These are phyloP conservation scores for Apotomis turbidana DNA, from an alignment of 2,888 invertebrate genomes.

Conservation along the genomic window DNA sequence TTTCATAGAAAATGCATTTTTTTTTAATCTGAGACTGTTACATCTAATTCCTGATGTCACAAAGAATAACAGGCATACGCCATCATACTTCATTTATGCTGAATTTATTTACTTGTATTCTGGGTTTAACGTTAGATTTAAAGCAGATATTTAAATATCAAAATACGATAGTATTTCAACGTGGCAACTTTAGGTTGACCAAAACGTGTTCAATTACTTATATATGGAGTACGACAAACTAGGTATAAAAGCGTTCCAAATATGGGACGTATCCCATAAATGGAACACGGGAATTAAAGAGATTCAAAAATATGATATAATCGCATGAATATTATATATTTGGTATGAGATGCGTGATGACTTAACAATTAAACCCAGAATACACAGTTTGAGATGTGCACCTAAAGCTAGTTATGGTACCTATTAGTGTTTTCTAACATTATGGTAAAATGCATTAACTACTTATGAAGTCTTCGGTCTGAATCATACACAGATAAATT, in stretches of 20 bases:
- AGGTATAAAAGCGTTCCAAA: too few relatives aligned
- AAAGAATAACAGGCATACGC: constrained; percentile 9
- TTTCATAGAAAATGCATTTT: too few relatives aligned
- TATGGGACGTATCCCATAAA: too few relatives aligned
- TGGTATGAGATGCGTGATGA: too few relatives aligned
- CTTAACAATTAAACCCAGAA: too few relatives aligned
- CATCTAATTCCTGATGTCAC: background rate
- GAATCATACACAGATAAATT: background rate
- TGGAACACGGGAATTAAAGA: too few relatives aligned
- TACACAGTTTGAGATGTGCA: background rate
- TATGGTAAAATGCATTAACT: background rate
- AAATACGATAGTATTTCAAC: background rate
- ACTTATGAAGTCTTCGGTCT: background rate
- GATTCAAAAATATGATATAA: too few relatives aligned
- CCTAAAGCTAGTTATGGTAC: background rate
- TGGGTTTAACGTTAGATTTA: background rate
- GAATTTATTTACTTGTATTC: background rate
- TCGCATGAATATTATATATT: too few relatives aligned
- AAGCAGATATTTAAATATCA: background rate
- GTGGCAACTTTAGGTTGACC: too few relatives aligned
- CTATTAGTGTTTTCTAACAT: background rate
- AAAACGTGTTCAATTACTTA: too few relatives aligned
- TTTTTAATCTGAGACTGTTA: background rate
- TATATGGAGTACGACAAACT: too few relatives aligned
- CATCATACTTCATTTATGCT: background rate